Base-by-base conservation (phyloP, 2,113 vertebrate species). In the Lanius collurio region DNA sequence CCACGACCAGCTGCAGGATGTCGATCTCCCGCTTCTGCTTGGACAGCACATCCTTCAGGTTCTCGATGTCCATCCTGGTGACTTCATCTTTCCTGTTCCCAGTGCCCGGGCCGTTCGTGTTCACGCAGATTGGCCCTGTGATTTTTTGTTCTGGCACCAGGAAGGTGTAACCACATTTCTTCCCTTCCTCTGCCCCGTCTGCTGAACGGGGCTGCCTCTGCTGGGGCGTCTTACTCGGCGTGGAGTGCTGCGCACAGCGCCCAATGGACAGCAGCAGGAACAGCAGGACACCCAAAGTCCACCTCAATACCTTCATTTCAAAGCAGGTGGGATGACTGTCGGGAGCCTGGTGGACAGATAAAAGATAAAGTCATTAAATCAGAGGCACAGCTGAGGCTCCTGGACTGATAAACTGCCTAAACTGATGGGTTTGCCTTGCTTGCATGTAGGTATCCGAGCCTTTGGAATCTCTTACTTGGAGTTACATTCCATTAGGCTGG, bases 101-200 rank as follows among this genome's bases (percentile, higher is more conserved):
- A 12, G 97, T 83, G 33, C 98, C 97, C 2, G 98, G 98, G 57
- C 97, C 98, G 2, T 98, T 99, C 20, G 99, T 98, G 60, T 98
- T 99, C 80, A 99, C 99, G 6, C 99, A 99, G 73, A 99, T 99
- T 2, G 99, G 99, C 88, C 99, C 99, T 74, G 99, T 99, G 94
- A 99, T 99, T 97, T 97, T 99, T 92, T 99, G 99, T 96, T 99
- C 98, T 1, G 99, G 99, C 4, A 99, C 98, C 87, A 99, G 96
- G 96, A 99, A 99, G 3, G 99, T 99, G 95, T 99, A 99, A 39
- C 99, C 98, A 56, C 99, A 99, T 93, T 99, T 99, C 97, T 98
- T 99, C 23, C 90, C 96, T 90, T 99, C 98, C 7, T 98, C 98
- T 83, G 97, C 98, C 2, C 84, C 30, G 0, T 96, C 96, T 47